Base-by-base conservation (phyloP, 2,888 invertebrate species). In the Encarsia formosa region DNA sequence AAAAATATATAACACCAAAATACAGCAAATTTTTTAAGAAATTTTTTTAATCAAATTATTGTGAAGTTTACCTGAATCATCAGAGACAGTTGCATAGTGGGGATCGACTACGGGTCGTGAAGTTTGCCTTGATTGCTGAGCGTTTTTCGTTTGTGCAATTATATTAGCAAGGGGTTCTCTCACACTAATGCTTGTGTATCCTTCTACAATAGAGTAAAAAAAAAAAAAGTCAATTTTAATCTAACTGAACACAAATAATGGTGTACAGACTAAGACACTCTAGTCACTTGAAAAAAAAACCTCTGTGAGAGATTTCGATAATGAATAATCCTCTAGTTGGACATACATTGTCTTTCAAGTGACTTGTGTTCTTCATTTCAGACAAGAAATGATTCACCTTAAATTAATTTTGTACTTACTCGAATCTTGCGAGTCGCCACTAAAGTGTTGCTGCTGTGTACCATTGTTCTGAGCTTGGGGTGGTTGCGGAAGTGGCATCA, bases 151-250 rank as follows among this genome's bases (percentile, higher is more conserved):
- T 70, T 84, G 83, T 42, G 84, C 85, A 60, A 87, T 81, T 58
- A 87, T 84, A 67, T 85, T 85, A 4, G 91, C 89, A 56, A 93
- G 76, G 1, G 93, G 93, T 72, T 92, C 92, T 16, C 92, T 80
- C 2, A 93, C 93, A 59, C 91, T 92, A 62, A 92, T 92, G 68
- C 91, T 91, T 0, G 92, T 92, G 71, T 93, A 93, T 39, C 92
- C 92, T 79, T 91, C 91, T 90, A 75, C 23, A 78, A 75, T 58
- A 56, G 67, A 15, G 53, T 24, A 24, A 47, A 29, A 35, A n/a
- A 29, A 20, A 37, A 41, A 20, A 31, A 42, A 29, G 16, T 24
- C 40, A 38, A 31, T 42, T 37, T 38, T 46, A 20, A n/a, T n/a
- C n/a, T n/a, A n/a, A n/a, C n/a, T n/a, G n/a, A n/a, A n/a, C n/a